Base-by-base conservation (phyloP, 2,113 vertebrate genomes). In the Macroglossus sobrinus region DNA sequence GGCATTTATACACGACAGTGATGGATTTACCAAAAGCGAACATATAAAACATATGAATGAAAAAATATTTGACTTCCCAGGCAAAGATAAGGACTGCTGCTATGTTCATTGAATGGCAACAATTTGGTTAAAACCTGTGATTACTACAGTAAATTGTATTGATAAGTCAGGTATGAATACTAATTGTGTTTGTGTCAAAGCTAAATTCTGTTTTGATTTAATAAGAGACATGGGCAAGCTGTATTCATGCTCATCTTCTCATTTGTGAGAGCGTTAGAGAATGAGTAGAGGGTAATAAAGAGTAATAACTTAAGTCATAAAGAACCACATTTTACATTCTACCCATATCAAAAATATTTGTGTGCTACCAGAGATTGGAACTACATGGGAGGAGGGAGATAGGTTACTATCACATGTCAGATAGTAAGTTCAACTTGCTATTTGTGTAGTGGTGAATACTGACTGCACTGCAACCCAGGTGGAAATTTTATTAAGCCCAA, bases 271-370 rank as follows among this genome's bases (percentile, higher is more conserved):
- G 21, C 59, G 63, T 55, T 64, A 64, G 64, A 79, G 79, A 84
- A 30, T 91, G 55, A 88, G 33, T 63, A 35, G 78, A 61, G 68
- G 1, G 7, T 82, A 43, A 43, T 61, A 45, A 81, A 82, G 40
- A 82, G 79, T 45, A 33, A 45, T 82, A 89, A 45, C 86, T 79
- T 93, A 35, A 89, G 50, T 57, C 93, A 76, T 78, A 89, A 90
- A 96, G 79, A 78, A 69, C 13, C 45, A 84, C 63, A 85, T 84
- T 71, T 59, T 84, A 94, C n/a, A 9, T 89, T 81, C 86, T 91
- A 33, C n/a, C 63, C 78, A 80, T 30, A 89, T 53, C 35, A 78
- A 89, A 92, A 84, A 45, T 64, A 61, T 81, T 35, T 84, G 38
- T 64, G 57, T 85, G 64, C 50, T 63, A 35, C 78, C 53, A 64